phyloP scores from a whole-genome alignment of 1,140 invertebrate genomes.

The Tetramorium parvispinum region DNA sequence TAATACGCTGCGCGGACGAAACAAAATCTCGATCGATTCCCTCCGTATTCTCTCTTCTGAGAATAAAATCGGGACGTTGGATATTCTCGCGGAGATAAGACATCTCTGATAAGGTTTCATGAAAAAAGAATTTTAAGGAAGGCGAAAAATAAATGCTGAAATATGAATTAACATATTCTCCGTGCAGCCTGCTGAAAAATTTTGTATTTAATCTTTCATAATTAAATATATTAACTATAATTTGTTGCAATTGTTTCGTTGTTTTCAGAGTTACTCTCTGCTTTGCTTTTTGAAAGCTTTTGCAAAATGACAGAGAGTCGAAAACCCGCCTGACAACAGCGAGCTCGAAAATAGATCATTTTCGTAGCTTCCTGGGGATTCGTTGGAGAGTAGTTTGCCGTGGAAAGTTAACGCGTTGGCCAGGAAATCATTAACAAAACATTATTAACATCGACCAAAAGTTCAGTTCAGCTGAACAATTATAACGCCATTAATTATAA shows the following conservation, averaged over 20 bases:
- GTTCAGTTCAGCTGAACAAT: neutral
- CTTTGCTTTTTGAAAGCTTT: conserved; percentile 22
- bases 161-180: neutral
- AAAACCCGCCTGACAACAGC: conserved; percentile 66
- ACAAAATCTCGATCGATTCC: conserved; percentile 39
- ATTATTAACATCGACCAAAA: neutral
- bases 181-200: neutral
- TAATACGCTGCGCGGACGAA: neutral
- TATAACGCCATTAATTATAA: conserved; percentile 2
- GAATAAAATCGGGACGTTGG: neutral
- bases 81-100: neutral
- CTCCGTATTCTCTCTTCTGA: neutral
- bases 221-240: neutral
- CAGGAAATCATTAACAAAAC: neutral
- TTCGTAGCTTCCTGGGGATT: conserved; percentile 47
- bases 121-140: neutral
- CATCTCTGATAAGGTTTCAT: neutral
- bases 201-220: neutral
- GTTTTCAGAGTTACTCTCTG: conserved; percentile 13
- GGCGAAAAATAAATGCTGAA: neutral
- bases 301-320: conserved; percentile 33
- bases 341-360: conserved; percentile 71
- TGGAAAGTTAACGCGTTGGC: neutral
- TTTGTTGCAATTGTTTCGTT: neutral
- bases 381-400: neutral